A percentile compares a stretch with the other conserved stretches of the same genome.
These are phyloP conservation scores for Adela reaumurella DNA, from an alignment of 2,888 invertebrate genomes.

Conservation along the genomic window DNA sequence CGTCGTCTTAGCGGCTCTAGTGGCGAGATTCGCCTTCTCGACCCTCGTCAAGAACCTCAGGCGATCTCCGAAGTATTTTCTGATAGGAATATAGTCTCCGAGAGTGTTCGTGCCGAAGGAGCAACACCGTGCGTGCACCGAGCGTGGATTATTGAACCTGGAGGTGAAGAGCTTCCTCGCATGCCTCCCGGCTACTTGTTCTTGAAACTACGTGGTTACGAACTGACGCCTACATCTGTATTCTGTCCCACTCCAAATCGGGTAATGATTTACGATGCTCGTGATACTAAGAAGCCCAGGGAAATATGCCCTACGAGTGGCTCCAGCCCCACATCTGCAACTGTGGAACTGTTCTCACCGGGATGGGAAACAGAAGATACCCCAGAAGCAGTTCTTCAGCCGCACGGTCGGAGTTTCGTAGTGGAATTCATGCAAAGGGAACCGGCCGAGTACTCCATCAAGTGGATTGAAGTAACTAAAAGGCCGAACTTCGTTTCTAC, in stretches of 20 bases:
- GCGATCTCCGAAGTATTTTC: slow-evolving; percentile 42
- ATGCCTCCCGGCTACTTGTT: slow-evolving; percentile 65
- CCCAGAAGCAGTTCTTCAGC: slow-evolving; percentile 43
- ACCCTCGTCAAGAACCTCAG: slow-evolving; percentile 47
- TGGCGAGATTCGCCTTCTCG: slow-evolving; percentile 67
- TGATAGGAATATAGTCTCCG: slow-evolving; percentile 47
- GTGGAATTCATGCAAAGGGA: slow-evolving; percentile 73
- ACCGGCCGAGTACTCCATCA: slow-evolving; percentile 68
- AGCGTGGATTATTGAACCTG: slow-evolving; percentile 77
- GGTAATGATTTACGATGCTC: slow-evolving; percentile 68
- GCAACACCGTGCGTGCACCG: slow-evolving; percentile 62
- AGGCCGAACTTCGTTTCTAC: slow-evolving; percentile 53
- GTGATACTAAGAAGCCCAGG: slow-evolving; percentile 57
- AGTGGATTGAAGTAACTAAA: slow-evolving; percentile 76
- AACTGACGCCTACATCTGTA: slow-evolving; percentile 43
- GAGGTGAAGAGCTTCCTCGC: slow-evolving; percentile 62
- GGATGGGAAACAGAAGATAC: slow-evolving; percentile 60
- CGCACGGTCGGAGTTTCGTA: slow-evolving; percentile 66
- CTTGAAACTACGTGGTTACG: slow-evolving; percentile 65
- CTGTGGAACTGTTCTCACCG: slow-evolving; percentile 68
- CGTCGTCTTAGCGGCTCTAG: slow-evolving; percentile 66
- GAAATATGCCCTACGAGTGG: slow-evolving; percentile 64
- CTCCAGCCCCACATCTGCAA: slow-evolving; percentile 25
- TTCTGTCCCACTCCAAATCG: slow-evolving; percentile 68
- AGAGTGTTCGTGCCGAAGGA: slow-evolving; percentile 51